phyloP scores from a whole-genome alignment of 1,140 invertebrate genomes.

The Drosophila bocki region DNA sequence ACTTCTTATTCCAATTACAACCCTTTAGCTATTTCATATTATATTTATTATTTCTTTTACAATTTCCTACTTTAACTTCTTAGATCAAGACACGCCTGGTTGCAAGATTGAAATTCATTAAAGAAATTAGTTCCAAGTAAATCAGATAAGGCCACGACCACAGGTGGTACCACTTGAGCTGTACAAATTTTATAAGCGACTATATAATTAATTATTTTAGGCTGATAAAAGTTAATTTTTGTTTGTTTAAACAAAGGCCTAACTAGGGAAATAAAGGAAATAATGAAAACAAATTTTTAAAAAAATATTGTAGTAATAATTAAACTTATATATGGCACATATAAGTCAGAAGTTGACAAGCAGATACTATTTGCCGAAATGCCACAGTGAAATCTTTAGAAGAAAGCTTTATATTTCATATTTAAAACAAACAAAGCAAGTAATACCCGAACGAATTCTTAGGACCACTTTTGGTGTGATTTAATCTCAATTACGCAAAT shows the following conservation, averaged over 20 bases:
- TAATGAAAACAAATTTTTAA: background rate
- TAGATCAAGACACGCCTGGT: background rate
- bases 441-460: background rate
- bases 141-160: constrained; percentile 8
- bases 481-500: constrained; percentile 1
- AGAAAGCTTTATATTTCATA: background rate
- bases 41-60: background rate
- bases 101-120: constrained; percentile 1
- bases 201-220: constrained; percentile 20
- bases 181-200: background rate
- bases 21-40: background rate
- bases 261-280: background rate
- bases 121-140: constrained; percentile 14
- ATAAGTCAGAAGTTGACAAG: too few relatives aligned
- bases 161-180: constrained; percentile 41
- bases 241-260: background rate
- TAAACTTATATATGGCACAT: background rate
- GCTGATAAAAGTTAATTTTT: constrained; percentile 9
- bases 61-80: background rate
- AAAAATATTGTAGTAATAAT: background rate
- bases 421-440: background rate
- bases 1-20: too few relatives aligned
- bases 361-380: background rate
- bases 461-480: background rate
- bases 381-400: background rate